These are phyloP conservation scores for Bombus vancouverensis DNA, from an alignment of 1,140 invertebrate species.

Conservation along the genomic window DNA sequence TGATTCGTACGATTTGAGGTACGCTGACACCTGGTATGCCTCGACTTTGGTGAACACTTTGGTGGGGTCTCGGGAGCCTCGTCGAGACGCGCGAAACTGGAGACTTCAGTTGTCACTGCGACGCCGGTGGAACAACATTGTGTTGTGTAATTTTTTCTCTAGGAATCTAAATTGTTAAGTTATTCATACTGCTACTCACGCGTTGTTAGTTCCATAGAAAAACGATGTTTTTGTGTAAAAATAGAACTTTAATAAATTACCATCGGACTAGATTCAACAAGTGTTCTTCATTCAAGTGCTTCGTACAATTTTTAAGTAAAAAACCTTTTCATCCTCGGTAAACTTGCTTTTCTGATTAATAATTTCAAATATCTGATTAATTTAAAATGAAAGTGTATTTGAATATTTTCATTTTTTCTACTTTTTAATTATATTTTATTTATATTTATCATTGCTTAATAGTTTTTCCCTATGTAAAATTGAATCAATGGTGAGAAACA, in stretches of 20 bases:
- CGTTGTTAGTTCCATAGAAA: background rate
- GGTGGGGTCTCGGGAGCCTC: conserved; percentile 62
- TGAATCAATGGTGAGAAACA: background rate
- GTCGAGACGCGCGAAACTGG: conserved; percentile 46
- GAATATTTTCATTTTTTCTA: background rate
- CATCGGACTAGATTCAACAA: background rate
- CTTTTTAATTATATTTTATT: background rate
- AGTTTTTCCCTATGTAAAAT: background rate
- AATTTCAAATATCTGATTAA: too few relatives aligned
- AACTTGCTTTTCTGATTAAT: background rate
- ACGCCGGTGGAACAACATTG: conserved; percentile 53
- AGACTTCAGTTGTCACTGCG: conserved; percentile 71
- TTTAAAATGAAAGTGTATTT: background rate
- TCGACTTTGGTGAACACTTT: conserved; percentile 58
- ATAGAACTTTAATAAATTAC: background rate
- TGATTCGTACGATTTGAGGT: conserved; percentile 51
- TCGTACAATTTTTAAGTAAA: background rate
- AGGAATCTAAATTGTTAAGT: background rate
- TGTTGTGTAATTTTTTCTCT: background rate
- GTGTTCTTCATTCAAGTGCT: conserved; percentile 1
- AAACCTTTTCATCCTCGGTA: background rate
- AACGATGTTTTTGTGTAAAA: background rate
- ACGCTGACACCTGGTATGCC: conserved; percentile 55
- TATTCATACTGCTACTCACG: background rate
- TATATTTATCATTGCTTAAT: too few relatives aligned